Base-by-base conservation (phyloP, 2,113 vertebrate genomes). In the Camelus bactrianus region DNA sequence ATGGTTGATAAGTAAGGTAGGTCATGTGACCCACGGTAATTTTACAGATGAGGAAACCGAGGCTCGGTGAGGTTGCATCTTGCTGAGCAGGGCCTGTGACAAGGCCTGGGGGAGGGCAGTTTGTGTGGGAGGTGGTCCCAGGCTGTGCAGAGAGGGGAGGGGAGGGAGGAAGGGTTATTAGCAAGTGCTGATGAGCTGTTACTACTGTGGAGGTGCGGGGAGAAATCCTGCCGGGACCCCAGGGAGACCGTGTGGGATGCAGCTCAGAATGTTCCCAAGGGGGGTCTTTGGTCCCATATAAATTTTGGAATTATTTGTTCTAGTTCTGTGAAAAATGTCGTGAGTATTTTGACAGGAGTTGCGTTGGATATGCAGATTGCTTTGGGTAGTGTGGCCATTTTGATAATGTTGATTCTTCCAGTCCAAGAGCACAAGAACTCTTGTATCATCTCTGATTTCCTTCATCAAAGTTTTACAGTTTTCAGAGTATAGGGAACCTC, bases 241-340 rank as follows among this genome's bases (percentile, higher is more conserved):
- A 12, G 32, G 7, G 32, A 38, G 30, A 20, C 56, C 2, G 73
- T 3, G 58, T 54, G 19, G 38, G 26, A 30, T 0, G 0, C 32
- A 48, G 72, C 65, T n/a, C 70, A 16, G 80, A 54, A 4, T 2
- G 6, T 30, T 58, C 12, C 11, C 0, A 1, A 0, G 13, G 35
- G 48, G 48, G 1, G 0, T 38, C 38, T 38, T 38, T 38, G 38
- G 38, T 38, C 38, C 38, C 38, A 38, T 5, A 38, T 38, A 38
- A 38, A 38, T 38, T 38, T 38, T 38, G 38, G 38, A 38, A 38
- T 38, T 38, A 38, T 38, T 38, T 38, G 4, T 38, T 38, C 38
- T 38, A 38, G 38, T 38, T 38, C 38, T 38, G 38, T 38, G 38
- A 38, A 38, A 38, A 38, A 38, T 38, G 38, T 38, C 38, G n/a